phyloP scores from a whole-genome alignment of 2,888 invertebrate species.

The Malthinus seriepunctatus region DNA sequence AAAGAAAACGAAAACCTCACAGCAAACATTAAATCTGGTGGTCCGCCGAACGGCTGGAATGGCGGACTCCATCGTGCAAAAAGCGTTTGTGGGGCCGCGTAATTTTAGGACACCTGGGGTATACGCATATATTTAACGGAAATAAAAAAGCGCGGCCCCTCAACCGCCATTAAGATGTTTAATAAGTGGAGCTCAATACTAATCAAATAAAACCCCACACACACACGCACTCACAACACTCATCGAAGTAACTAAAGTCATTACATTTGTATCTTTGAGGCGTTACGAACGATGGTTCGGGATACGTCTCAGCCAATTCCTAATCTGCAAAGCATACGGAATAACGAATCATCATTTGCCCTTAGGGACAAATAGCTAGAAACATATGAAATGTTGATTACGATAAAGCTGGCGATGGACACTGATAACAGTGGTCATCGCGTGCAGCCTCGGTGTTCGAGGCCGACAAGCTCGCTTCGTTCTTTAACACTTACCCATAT shows the following conservation, averaged over 20 bases:
- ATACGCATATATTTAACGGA: slow-evolving; percentile 17
- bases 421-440: slow-evolving; percentile 35
- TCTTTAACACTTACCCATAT: slow-evolving; percentile 74
- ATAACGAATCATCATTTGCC: slow-evolving; percentile 52
- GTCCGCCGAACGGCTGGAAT: slow-evolving; percentile 29
- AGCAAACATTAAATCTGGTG: slow-evolving; percentile 51
- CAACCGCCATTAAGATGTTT: slow-evolving; percentile 42
- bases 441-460: slow-evolving; percentile 32
- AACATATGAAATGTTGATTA: slow-evolving; percentile 54
- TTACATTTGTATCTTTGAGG: slow-evolving; percentile 52
- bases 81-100: slow-evolving; percentile 42
- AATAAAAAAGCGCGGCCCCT: slow-evolving; percentile 34
- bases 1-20: slow-evolving; percentile 55
- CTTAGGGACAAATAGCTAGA: slow-evolving; percentile 53
- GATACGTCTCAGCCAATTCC: slow-evolving; percentile 53
- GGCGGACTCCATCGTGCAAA: slow-evolving; percentile 40
- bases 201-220: slow-evolving; percentile 49
- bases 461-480: slow-evolving; percentile 18
- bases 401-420: slow-evolving; percentile 45
- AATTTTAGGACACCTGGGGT: slow-evolving; percentile 39
- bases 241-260: slow-evolving; percentile 55
- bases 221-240: slow-evolving; percentile 56
- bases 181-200: slow-evolving; percentile 52
- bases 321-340: slow-evolving; percentile 52
- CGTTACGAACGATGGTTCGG: slow-evolving; percentile 49